These are phyloP conservation scores for Pteronotus mesoamericanus DNA, from an alignment of 2,797 vertebrate species.

Conservation along the genomic window DNA sequence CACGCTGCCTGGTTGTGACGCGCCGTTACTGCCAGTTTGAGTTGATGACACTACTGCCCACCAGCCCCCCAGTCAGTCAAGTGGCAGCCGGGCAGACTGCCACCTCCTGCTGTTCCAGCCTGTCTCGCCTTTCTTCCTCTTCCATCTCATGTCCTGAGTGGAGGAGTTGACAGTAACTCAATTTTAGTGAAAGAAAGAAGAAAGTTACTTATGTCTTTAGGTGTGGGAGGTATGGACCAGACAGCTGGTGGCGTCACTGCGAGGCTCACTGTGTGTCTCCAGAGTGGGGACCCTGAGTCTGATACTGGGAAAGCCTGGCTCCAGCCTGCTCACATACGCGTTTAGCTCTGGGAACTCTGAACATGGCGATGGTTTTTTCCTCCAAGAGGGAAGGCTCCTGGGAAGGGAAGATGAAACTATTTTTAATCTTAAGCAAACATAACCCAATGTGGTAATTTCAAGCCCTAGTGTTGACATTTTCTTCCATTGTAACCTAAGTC, in stretches of 20 bases:
- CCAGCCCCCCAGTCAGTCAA: background rate
- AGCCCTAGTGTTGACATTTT: slow-evolving; percentile 58
- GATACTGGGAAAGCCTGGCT: background rate
- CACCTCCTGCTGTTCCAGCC: background rate
- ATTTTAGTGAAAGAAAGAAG: background rate
- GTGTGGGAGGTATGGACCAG: background rate
- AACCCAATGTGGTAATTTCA: slow-evolving; percentile 77
- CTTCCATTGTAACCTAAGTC: slow-evolving; percentile 61
- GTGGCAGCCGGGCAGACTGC: background rate
- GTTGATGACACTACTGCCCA: background rate
- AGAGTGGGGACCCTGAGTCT: background rate
- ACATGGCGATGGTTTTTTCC: slow-evolving; percentile 62
- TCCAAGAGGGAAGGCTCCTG: slow-evolving; percentile 62
- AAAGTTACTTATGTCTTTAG: background rate
- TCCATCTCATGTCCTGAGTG: background rate
- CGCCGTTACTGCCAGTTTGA: background rate
- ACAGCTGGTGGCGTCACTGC: background rate
- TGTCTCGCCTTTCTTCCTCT: background rate
- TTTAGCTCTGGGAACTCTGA: background rate
- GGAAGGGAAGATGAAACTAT: slow-evolving; percentile 78
- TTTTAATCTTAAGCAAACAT: slow-evolving; percentile 79
- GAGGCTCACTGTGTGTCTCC: background rate
- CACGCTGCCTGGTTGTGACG: background rate
- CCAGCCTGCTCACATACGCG: background rate
- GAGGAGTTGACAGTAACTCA: background rate